Base-by-base conservation (phyloP, 2,888 invertebrate genomes). In the Cerastis rubricosa region DNA sequence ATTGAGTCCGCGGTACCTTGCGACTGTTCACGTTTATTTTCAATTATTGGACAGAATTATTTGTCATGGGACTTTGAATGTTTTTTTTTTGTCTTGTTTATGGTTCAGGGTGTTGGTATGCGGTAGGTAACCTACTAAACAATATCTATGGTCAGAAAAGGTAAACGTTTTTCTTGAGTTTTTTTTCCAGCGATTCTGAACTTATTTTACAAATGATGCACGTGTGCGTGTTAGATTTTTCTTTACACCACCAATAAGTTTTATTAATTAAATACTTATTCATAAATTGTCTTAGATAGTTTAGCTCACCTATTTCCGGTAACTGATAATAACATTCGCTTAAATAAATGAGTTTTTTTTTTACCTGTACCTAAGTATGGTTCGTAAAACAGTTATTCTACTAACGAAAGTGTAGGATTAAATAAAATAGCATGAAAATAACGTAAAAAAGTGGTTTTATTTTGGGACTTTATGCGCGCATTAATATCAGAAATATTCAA, bases 11-110 rank as follows among this genome's bases (percentile, higher is more conserved):
- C 40, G 2, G 81, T 81, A 88, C 85, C 80, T 85, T 84, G 79
- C 74, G 80, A 76, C 81, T 77, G 67, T 78, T 80, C 75, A 77
- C 83, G 83, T 84, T 86, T 81, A 86, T 89, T 89, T 89, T 89
- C 89, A 89, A 89, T 89, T 89, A 89, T 85, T 83, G 87, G 67
- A 43, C 70, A 75, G 83, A 80, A 88, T 85, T 87, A 87, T 88
- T 88, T 85, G 86, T 84, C 82, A 80, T 83, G 80, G 83, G 74
- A 84, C 76, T 43, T n/a, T 76, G 71, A 70, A 78, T 74, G 51
- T 54, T 76, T 81, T 77, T 63, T 40, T 71, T 81, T 71, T 25
- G 40, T 69, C 57, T 71, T 67, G 17, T 63, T 71, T 57, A 49
- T 54, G 14, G 19, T 57, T 73, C 12, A 22, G 7, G 11, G n/a